phyloP scores from a whole-genome alignment of 2,797 vertebrate species.

The Chanos chanos region DNA sequence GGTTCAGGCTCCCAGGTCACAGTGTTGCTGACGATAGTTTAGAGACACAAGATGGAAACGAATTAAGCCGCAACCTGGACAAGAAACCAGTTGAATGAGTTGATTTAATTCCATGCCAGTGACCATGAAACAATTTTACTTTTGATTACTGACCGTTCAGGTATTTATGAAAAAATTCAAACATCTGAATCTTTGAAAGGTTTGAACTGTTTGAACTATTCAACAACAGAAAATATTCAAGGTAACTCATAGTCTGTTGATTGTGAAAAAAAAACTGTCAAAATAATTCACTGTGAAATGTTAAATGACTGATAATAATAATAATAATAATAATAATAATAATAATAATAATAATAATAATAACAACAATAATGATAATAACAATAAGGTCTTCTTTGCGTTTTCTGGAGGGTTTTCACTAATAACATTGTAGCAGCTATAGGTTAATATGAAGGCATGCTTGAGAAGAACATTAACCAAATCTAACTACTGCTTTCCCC shows the following conservation, averaged over 20 bases:
- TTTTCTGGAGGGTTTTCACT: background rate
- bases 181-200: too few relatives aligned
- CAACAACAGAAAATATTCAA: background rate
- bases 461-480: too few relatives aligned
- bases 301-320: background rate
- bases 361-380: background rate
- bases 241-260: conserved; percentile 1
- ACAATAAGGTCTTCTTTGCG: background rate
- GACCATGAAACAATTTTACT: too few relatives aligned
- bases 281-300: conserved; percentile 8
- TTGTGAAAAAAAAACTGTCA: background rate
- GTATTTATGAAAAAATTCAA: too few relatives aligned
- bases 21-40: background rate
- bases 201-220: too few relatives aligned
- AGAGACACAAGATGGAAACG: too few relatives aligned
- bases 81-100: too few relatives aligned
- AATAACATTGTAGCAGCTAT: too few relatives aligned
- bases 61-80: too few relatives aligned
- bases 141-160: too few relatives aligned
- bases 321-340: background rate
- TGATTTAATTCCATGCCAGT: too few relatives aligned
- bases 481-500: conserved; percentile 25
- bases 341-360: background rate
- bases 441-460: too few relatives aligned
- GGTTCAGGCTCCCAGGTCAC: conserved; percentile 17